phyloP scores from a whole-genome alignment of 2,797 vertebrate genomes.

The Catharus ustulatus region DNA sequence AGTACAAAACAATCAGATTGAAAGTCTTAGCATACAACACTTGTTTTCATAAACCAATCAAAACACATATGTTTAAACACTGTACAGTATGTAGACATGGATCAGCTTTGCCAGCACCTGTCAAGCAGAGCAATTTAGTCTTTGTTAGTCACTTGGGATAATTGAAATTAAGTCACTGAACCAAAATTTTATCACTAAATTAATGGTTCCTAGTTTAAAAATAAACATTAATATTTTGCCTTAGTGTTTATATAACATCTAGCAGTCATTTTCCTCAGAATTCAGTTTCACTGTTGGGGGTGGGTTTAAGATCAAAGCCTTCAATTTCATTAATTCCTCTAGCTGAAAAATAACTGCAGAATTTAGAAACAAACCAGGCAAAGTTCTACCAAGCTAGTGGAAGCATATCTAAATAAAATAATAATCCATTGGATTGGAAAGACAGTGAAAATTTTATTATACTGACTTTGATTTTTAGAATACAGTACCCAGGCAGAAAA shows the following conservation, averaged over 20 bases:
- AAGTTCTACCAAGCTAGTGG: not conserved
- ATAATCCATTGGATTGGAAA: not conserved
- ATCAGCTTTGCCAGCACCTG: constrained; percentile 18
- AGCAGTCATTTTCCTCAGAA: not conserved
- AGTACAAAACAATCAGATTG: constrained; percentile 39
- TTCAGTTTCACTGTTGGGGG: not conserved
- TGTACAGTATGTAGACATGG: not conserved
- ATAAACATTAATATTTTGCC: not conserved
- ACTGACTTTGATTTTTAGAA: not conserved
- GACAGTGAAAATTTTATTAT: not conserved
- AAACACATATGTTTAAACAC: constrained; percentile 29
- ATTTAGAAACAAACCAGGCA: not conserved
- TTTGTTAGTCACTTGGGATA: not conserved
- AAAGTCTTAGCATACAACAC: not conserved
- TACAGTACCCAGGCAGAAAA: not conserved
- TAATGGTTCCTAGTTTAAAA: not conserved
- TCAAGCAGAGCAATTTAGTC: not conserved
- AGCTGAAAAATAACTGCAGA: not conserved
- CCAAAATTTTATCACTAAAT: not conserved
- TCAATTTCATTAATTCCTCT: not conserved
- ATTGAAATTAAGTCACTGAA: not conserved
- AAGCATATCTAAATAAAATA: not conserved
- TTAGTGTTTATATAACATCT: not conserved
- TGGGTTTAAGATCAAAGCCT: not conserved
- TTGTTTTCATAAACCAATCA: constrained; percentile 46